Conservation (phyloP, 2,797 vertebrate species). For the Hydrophis major region DNA sequence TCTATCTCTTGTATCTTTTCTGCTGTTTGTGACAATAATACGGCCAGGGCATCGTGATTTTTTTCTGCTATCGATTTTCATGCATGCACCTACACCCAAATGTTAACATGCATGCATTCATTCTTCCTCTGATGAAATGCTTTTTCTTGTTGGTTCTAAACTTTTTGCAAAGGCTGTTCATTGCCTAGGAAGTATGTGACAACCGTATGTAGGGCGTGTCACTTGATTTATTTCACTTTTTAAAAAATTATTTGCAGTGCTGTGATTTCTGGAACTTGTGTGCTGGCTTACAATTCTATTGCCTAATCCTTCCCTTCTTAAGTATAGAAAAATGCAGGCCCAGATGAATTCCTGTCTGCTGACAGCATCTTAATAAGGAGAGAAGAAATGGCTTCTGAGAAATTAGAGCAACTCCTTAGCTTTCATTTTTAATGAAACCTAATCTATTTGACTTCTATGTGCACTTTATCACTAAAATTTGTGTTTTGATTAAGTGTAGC, state of each 20-base stretch:
- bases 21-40: background rate
- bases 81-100: no score
- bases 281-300: background rate
- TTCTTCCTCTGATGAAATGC: background rate
- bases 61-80: background rate
- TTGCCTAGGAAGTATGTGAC: background rate
- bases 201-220: background rate
- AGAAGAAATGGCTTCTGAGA: background rate
- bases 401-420: conserved; percentile 34
- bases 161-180: background rate
- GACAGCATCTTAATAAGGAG: conserved; percentile 30
- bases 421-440: background rate
- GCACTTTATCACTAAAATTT: background rate
- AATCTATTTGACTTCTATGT: background rate
- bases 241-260: background rate
- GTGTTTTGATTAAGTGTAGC: background rate
- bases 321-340: conserved; percentile 1
- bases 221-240: background rate
- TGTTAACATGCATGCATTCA: background rate
- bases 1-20: background rate
- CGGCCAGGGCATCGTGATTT: background rate
- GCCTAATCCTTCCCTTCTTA: background rate
- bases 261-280: conserved; percentile 2
- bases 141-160: background rate
- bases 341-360: conserved; percentile 33